These are phyloP conservation scores for Azemiops feae DNA, from an alignment of 2,113 vertebrate species.

Conservation along the genomic window DNA sequence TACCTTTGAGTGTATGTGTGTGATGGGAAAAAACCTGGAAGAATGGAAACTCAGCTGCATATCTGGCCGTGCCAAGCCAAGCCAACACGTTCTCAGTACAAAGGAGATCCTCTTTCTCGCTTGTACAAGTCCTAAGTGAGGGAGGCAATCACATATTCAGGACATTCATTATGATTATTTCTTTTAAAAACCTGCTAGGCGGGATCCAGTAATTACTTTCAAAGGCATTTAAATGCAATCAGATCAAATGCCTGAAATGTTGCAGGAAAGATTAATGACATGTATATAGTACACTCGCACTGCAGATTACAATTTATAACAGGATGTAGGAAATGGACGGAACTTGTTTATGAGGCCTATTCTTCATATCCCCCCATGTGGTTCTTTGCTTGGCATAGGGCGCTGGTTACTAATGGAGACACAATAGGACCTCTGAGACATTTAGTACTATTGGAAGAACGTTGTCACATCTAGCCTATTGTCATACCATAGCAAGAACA, in stretches of 20 bases:
- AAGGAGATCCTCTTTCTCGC: neutral
- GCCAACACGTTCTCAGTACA: slow-evolving; percentile 33
- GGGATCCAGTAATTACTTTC: slow-evolving; percentile 53
- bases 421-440: slow-evolving; percentile 56
- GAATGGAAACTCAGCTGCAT: slow-evolving; percentile 33
- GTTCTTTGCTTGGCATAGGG: slow-evolving; percentile 68
- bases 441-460: slow-evolving; percentile 52
- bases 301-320: slow-evolving; percentile 73
- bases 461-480: slow-evolving; percentile 16
- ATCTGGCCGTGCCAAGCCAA: neutral
- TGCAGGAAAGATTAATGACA: slow-evolving; percentile 70
- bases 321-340: slow-evolving; percentile 76
- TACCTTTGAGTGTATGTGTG: slow-evolving; percentile 16
- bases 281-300: slow-evolving; percentile 60
- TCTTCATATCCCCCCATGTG: slow-evolving; percentile 68
- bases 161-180: slow-evolving; percentile 6
- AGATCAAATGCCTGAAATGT: slow-evolving; percentile 47
- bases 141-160: slow-evolving; percentile 41
- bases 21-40: neutral
- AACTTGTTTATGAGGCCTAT: slow-evolving; percentile 66
- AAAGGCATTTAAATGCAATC: slow-evolving; percentile 67
- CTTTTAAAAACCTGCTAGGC: slow-evolving; percentile 32
- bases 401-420: slow-evolving; percentile 57
- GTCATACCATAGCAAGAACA: neutral
- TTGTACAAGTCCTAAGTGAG: slow-evolving; percentile 29